phyloP scores from a whole-genome alignment of 2,113 vertebrate genomes.

The Tiliqua scincoides region DNA sequence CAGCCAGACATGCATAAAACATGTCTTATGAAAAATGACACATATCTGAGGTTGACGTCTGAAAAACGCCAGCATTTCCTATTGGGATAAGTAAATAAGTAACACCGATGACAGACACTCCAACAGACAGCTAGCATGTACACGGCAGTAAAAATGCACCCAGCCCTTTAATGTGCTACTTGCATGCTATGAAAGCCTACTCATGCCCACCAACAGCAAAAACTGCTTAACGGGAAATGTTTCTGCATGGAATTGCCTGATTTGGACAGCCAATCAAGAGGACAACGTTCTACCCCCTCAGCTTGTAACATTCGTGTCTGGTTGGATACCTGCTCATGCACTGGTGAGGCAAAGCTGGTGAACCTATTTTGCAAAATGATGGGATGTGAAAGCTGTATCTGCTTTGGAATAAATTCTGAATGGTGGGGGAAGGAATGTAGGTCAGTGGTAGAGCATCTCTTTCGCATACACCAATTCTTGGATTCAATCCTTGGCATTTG shows the following conservation, averaged over 20 bases:
- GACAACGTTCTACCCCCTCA: neutral
- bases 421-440: too few relatives aligned
- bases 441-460: too few relatives aligned
- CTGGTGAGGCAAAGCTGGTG: neutral
- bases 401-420: neutral
- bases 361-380: neutral
- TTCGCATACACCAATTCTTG: too few relatives aligned
- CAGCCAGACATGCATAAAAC: neutral
- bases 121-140: neutral
- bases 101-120: neutral
- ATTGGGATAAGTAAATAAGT: neutral
- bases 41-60: neutral
- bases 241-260: neutral
- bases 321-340: neutral
- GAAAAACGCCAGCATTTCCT: neutral
- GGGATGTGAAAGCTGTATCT: neutral
- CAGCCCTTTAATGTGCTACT: neutral
- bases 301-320: neutral
- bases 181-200: neutral
- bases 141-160: neutral
- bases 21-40: neutral
- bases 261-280: neutral
- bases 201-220: neutral
- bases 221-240: neutral
- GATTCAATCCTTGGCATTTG: too few relatives aligned